Evolutionary conservation across 2,888 invertebrate genomes (phyloP).

Genomic region (Ectemnius continuus): DNA sequence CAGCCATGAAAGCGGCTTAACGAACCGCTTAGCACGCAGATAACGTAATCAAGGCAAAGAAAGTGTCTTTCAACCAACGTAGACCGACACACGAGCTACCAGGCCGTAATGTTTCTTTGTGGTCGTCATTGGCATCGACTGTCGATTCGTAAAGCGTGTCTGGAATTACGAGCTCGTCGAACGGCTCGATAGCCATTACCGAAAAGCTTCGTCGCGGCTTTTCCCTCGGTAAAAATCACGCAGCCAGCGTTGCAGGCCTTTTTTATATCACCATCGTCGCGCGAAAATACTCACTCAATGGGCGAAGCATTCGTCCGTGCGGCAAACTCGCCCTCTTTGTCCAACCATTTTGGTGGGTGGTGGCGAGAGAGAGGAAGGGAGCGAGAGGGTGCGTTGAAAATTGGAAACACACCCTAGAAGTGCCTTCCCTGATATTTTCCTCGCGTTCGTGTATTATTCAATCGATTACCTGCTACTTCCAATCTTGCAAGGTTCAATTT

Average conservation of each 20-base stretch:
- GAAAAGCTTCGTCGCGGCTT: slow-evolving; percentile 1
- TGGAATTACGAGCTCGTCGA: slow-evolving; percentile 19
- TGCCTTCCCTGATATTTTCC: neutral
- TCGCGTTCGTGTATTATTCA: slow-evolving; percentile 29
- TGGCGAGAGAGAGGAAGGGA: no score
- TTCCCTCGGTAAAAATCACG: slow-evolving; percentile 33
- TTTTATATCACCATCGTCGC: no score
- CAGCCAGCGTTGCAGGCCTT: neutral
- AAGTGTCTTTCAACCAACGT: slow-evolving; percentile 12
- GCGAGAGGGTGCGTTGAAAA: slow-evolving; percentile 6
- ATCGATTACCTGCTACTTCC: slow-evolving; percentile 31
- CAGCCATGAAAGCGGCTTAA: slow-evolving; percentile 41
- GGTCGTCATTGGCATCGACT: neutral
- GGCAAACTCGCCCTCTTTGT: no score
- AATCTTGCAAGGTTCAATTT: slow-evolving; percentile 1
- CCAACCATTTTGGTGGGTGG: no score
- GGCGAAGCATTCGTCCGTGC: no score
- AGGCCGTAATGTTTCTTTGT: slow-evolving; percentile 20
- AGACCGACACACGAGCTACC: neutral
- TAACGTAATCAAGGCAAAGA: slow-evolving; percentile 25
- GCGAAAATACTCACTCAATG: no score
- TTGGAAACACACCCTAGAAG: slow-evolving; percentile 19
- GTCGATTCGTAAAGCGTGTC: slow-evolving; percentile 10
- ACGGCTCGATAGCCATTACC: slow-evolving; percentile 27
- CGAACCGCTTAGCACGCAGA: slow-evolving; percentile 36